These are phyloP conservation scores for Bombus impatiens DNA, from an alignment of 1,140 invertebrate genomes.

Conservation along the genomic window DNA sequence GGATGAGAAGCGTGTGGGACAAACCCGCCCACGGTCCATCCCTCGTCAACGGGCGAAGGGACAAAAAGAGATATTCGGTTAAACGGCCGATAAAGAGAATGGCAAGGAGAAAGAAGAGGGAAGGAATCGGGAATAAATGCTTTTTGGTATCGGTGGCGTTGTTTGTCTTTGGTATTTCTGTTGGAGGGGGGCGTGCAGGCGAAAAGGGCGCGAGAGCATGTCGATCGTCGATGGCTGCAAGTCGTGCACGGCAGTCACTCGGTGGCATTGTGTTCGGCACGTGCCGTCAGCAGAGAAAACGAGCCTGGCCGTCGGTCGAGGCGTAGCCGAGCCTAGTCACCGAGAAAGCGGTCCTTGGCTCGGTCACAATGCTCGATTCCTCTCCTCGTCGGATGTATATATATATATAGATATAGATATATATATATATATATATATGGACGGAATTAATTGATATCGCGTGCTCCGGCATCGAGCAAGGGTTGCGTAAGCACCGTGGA, in stretches of 20 bases:
- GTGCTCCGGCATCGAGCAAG: slow-evolving; percentile 77
- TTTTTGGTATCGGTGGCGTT: slow-evolving; percentile 77
- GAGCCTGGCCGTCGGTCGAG: slow-evolving; percentile 55
- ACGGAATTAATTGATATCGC: slow-evolving; percentile 81
- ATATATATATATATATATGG: slow-evolving; percentile 60
- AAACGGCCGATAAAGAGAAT: slow-evolving; percentile 10
- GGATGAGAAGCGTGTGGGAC: slow-evolving; percentile 75
- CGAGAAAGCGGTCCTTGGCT: slow-evolving; percentile 35
- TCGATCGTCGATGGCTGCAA: slow-evolving; percentile 78
- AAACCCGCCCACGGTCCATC: slow-evolving; percentile 76
- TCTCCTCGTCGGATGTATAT: slow-evolving; percentile 51
- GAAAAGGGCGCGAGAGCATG: slow-evolving; percentile 74
- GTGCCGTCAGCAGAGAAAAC: slow-evolving; percentile 74
- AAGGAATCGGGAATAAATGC: slow-evolving; percentile 71
- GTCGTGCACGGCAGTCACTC: slow-evolving; percentile 73
- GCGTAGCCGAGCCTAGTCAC: slow-evolving; percentile 50
- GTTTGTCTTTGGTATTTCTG: slow-evolving; percentile 81
- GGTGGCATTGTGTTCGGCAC: slow-evolving; percentile 79
- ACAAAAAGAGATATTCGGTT: slow-evolving; percentile 10
- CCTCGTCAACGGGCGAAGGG: not conserved
- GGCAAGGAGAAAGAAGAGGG: not conserved
- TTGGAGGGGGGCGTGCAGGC: slow-evolving; percentile 58
- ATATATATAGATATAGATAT: slow-evolving; percentile 38
- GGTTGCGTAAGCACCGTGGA: slow-evolving; percentile 74
- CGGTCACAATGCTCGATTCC: slow-evolving; percentile 49